phyloP scores from a whole-genome alignment of 2,888 invertebrate species.

The Pseudanteris insignis region DNA sequence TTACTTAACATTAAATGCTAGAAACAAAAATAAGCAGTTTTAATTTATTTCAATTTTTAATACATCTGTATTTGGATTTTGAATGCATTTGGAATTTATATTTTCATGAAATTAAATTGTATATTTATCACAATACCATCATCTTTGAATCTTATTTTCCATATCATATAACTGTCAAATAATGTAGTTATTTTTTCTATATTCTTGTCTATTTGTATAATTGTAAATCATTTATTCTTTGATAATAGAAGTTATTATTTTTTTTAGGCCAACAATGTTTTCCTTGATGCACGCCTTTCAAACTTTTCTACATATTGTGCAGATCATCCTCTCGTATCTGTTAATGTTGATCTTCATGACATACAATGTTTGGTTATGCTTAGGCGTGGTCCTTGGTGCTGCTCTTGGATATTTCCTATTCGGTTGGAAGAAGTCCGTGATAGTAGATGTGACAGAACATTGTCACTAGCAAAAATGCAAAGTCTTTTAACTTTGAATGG shows the following conservation, averaged over 20 bases:
- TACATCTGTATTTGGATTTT: no score
- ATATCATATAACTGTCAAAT: not conserved
- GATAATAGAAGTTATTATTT: not conserved
- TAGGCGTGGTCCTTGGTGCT: constrained; percentile 88
- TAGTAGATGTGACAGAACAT: constrained; percentile 94
- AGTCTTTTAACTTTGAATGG: not conserved
- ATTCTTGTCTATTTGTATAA: no score
- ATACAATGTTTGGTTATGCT: constrained; percentile 92
- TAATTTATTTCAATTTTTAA: no score
- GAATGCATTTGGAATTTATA: no score
- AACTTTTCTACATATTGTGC: constrained; percentile 87
- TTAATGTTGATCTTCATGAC: constrained; percentile 98
- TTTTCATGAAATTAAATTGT: constrained; percentile 18
- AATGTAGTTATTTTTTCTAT: no score
- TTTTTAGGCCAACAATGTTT: constrained; percentile 82
- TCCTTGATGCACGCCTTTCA: constrained; percentile 86
- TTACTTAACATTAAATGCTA: no score
- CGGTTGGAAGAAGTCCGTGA: constrained; percentile 94
- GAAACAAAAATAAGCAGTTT: no score
- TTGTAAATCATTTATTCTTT: no score
- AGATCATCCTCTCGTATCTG: constrained; percentile 90
- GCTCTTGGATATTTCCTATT: constrained; percentile 93
- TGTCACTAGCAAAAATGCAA: constrained; percentile 75
- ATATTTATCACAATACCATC: not conserved
- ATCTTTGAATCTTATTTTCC: not conserved